Evolutionary conservation across 2,113 vertebrate genomes (phyloP).

Genomic region (Mirza zaza): DNA sequence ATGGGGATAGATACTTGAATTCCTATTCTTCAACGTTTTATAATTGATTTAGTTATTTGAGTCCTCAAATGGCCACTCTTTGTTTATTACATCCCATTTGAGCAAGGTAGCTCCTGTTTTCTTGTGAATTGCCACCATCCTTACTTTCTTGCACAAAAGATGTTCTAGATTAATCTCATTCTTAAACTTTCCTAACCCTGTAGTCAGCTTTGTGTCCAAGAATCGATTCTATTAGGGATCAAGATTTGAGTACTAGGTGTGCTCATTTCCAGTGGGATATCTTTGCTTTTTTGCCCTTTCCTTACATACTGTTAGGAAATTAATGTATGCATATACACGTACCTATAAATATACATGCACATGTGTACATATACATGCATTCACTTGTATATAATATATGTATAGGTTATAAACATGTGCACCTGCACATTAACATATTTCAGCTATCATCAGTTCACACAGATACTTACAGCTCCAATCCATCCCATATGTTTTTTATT

Average conservation of each 20-base stretch:
- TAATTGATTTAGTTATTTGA: not conserved
- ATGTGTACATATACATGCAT: not conserved
- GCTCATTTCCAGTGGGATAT: not conserved
- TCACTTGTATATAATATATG: not conserved
- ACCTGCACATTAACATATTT: not conserved
- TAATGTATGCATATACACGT: fast-evolving
- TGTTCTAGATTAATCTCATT: not conserved
- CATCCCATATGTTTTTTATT: not conserved
- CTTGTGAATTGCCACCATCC: not conserved
- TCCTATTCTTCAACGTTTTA: not conserved
- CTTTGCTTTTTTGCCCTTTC: not conserved
- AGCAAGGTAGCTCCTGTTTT: not conserved
- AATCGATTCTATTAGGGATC: not conserved
- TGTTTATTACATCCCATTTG: not conserved
- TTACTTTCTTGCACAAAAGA: not conserved
- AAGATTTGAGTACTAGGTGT: no score
- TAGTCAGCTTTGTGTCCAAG: not conserved
- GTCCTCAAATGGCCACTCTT: not conserved
- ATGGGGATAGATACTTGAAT: not conserved
- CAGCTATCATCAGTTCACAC: not conserved
- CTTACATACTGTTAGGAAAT: not conserved
- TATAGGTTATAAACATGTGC: not conserved
- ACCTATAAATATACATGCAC: not conserved
- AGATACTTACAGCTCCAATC: not conserved
- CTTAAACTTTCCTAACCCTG: not conserved